A percentile compares a stretch with the other conserved stretches of the same genome.
phyloP scores from a whole-genome alignment of 2,888 invertebrate genomes.

The Fabriciana adippe region DNA sequence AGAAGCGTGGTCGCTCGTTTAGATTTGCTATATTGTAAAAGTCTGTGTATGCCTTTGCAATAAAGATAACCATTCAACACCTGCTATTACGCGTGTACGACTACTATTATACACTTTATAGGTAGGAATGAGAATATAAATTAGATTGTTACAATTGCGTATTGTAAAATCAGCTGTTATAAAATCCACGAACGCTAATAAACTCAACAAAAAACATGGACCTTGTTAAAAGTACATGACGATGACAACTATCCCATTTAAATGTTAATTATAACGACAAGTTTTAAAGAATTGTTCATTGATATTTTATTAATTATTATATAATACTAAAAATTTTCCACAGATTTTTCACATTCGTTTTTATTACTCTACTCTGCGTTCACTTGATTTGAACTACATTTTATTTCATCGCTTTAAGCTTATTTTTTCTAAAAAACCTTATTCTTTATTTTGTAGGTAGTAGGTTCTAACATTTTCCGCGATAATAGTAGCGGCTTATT shows the following conservation, averaged over 20 bases:
- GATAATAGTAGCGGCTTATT: no score
- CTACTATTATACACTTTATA: constrained; percentile 2
- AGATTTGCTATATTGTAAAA: background rate
- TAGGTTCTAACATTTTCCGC: no score
- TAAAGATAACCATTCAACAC: background rate
- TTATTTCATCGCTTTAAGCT: no score
- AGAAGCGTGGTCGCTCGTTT: background rate
- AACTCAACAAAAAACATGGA: background rate
- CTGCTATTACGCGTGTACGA: background rate
- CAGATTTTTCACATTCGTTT: no score
- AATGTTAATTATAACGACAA: constrained; percentile 10
- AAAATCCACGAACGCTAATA: background rate
- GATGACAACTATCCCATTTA: background rate
- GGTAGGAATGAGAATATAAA: background rate
- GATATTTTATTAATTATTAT: background rate
- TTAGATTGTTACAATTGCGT: constrained; percentile 9
- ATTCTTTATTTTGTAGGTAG: no score
- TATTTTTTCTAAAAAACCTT: background rate
- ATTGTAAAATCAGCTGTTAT: background rate
- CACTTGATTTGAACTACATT: no score
- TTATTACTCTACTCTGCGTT: no score
- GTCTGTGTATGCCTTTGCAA: background rate
- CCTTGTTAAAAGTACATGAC: constrained; percentile 7
- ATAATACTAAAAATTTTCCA: no score
- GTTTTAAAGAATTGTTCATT: constrained; percentile 1